phyloP scores from a whole-genome alignment of 2,113 vertebrate genomes.

The Neodon shergylaensis region DNA sequence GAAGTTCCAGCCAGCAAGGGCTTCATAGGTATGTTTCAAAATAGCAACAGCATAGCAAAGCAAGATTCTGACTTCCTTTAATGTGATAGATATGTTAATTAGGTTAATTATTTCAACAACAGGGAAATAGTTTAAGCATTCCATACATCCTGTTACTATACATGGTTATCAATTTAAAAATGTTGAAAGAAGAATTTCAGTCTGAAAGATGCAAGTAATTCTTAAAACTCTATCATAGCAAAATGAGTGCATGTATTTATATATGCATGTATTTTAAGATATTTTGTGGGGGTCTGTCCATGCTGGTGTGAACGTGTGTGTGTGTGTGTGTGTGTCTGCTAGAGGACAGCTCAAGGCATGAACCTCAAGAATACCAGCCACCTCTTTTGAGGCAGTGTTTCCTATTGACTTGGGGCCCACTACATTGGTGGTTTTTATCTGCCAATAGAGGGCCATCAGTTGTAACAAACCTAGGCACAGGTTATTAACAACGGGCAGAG shows the following conservation, averaged over 20 bases:
- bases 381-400: neutral
- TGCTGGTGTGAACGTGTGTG: neutral
- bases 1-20: neutral
- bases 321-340: neutral
- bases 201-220: neutral
- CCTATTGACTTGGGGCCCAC: neutral
- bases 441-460: neutral
- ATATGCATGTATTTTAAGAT: neutral
- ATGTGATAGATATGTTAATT: neutral
- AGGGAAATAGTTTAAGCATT: neutral
- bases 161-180: neutral
- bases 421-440: neutral
- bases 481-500: neutral
- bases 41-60: neutral
- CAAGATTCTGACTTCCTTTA: neutral
- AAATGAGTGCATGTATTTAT: neutral
- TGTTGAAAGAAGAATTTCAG: neutral
- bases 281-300: neutral
- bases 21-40: neutral
- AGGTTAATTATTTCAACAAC: neutral
- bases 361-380: neutral
- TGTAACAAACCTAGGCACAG: neutral
- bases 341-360: neutral
- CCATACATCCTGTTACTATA: neutral
- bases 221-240: neutral